Evolutionary conservation across 2,888 invertebrate genomes (phyloP), one percentile per base, ranked within the genome.

Genomic region (Lutraria lutraria): DNA sequence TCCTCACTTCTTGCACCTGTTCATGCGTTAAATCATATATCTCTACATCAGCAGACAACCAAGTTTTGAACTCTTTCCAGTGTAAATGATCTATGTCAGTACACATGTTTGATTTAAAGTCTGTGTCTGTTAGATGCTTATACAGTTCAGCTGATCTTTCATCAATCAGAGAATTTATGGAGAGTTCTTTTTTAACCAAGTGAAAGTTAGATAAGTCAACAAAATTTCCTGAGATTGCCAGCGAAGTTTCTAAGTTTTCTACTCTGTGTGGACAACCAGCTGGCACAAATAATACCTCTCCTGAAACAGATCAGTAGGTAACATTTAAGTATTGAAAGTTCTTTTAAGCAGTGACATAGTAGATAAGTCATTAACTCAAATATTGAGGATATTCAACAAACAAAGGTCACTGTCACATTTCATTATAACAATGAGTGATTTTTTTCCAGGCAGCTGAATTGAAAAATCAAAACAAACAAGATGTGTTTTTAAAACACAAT

Each of bases 221-320:
- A 93, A 95, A 95, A 90, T 96, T 96, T 29, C 94, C 95, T n/a
- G 96, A 96, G 63, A 96, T 95, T n/a, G 96, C 96, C 25, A 96
- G 81, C 0, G 95, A 94, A 29, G 90, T 90, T 83, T 95, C 95
- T 68, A 96, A 88, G 84, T 96, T 96, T 83, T 95, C 94, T 19
- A 96, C 96, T 80, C 94, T 90, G 87, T 96, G 96, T 10, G 96
- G 95, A 84, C 95, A 95, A 25, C 95, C 96, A 60, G 95, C 94
- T 25, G 96, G 96, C 4, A 96, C 96, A 93, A 95, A 96, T 76
- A 96, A 91, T 21, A 96, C 84, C 25, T 96, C 95, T 82, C 96
- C 96, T 95, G 92, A n/a, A 91, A 76, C 19, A 68, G n/a, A n/a
- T 53, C n/a, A 81, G 10, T 34, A 79, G 8, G 4, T 43, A 8